These are phyloP conservation scores for Drosophila kanekoi DNA, from an alignment of 2,888 invertebrate species.

Conservation along the genomic window DNA sequence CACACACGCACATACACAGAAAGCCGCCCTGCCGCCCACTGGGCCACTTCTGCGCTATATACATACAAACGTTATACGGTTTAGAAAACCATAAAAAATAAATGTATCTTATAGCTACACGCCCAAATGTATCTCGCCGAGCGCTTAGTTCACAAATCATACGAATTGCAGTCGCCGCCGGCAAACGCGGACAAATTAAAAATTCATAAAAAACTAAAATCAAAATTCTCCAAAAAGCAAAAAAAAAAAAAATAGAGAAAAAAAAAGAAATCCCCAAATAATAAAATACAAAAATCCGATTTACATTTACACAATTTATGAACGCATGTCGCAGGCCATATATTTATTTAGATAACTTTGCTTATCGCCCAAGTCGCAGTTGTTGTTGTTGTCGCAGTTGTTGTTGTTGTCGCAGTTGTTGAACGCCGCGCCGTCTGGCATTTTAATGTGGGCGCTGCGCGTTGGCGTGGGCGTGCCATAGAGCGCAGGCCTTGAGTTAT, in stretches of 20 bases:
- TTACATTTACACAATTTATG: constrained; percentile 76
- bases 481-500: constrained; percentile 54
- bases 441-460: constrained; percentile 49
- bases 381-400: constrained; percentile 17
- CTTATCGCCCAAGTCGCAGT: constrained; percentile 29
- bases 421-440: constrained; percentile 72
- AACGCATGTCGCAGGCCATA: constrained; percentile 52
- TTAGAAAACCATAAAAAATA: neutral
- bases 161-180: constrained; percentile 39
- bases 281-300: constrained; percentile 50
- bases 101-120: constrained; percentile 23
- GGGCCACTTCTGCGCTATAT: neutral
- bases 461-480: constrained; percentile 41
- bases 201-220: constrained; percentile 73
- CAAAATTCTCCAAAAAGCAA: constrained; percentile 43
- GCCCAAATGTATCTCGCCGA: constrained; percentile 22
- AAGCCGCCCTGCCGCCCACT: constrained; percentile 7
- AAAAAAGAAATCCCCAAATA: constrained; percentile 21
- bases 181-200: constrained; percentile 63
- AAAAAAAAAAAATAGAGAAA: constrained; percentile 10
- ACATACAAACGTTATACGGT: neutral
- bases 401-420: constrained; percentile 30
- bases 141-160: constrained; percentile 54
- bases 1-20: constrained; percentile 1
- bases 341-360: constrained; percentile 70